Evolutionary conservation across 1,140 invertebrate genomes (phyloP).

Genomic region (Brachionus manjavacas): DNA sequence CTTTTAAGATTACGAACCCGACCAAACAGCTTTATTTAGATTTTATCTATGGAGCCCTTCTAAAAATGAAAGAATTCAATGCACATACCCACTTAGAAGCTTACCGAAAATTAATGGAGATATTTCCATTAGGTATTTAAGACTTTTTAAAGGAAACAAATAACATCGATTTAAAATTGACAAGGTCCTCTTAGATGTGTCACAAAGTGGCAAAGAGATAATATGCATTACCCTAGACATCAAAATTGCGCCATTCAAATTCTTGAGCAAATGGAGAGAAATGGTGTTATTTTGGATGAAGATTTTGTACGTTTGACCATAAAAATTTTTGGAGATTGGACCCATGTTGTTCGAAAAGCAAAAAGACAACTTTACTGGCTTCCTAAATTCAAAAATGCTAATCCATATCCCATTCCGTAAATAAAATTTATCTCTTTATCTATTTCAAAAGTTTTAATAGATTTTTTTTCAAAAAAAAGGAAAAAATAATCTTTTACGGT

Average conservation of each 20-base stretch:
- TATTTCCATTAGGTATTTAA: conserved; percentile 76
- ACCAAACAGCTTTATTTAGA: conserved; percentile 61
- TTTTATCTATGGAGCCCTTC: conserved; percentile 83
- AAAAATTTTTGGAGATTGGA: conserved; percentile 75
- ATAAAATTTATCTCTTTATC: not conserved
- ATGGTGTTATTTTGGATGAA: conserved; percentile 61
- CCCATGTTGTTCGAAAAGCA: conserved; percentile 73
- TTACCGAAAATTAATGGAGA: conserved; percentile 81
- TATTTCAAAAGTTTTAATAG: too few relatives aligned
- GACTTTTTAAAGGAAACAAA: not conserved
- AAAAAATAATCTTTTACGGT: too few relatives aligned
- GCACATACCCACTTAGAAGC: conserved; percentile 76
- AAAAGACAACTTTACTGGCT: conserved; percentile 95
- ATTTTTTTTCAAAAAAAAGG: too few relatives aligned
- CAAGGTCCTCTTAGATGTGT: conserved; percentile 43
- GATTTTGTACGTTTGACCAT: conserved; percentile 76
- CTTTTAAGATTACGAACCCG: not conserved
- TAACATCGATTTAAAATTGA: conserved; percentile 53
- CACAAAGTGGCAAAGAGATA: conserved; percentile 61
- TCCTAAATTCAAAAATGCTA: conserved; percentile 86
- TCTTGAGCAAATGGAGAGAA: conserved; percentile 81
- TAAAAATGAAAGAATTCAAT: conserved; percentile 80
- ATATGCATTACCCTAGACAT: conserved; percentile 87
- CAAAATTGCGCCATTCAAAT: conserved; percentile 82
- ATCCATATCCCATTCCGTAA: conserved; percentile 73